Evolutionary conservation across 2,113 vertebrate species (phyloP), one percentile per base, ranked within the genome.

Genomic region (Ageneiosus marmoratus): DNA sequence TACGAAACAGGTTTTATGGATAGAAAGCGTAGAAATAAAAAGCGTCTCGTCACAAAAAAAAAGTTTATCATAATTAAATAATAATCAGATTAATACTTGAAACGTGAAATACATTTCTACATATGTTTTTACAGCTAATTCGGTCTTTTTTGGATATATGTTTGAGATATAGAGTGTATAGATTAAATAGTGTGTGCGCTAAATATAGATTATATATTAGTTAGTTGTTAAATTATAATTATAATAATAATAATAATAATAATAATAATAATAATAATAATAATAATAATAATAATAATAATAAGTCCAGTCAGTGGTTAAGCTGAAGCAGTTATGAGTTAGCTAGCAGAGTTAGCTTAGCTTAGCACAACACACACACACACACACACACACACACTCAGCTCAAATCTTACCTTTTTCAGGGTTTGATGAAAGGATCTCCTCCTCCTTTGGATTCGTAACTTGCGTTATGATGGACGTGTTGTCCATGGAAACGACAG

Each of bases 381-480:
- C n/a, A 15, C 44, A 27, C 6, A 22, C 16, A 11, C 29, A 34
- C 74, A 34, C 18, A 56, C 74, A 55, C 5, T 81, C 37, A 78
- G 41, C 12, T 34, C 44, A 63, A 50, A 73, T 4, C 96, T 97
- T 92, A 99, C 97, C 97, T 95, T 99, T 99, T 88, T 98, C 97
- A 88, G 96, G 93, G 88, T 95, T 94, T 90, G 91, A 94, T 74
- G 93, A 95, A 85, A 97, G 94, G 89, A 96, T 94, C 93, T 97
- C 97, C 93, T 99, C 97, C 95, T 99, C 97, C 95, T 98, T 98
- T 78, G 97, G 96, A 94, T 98, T 98, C 91, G 96, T 96, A 94
- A 98, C 96, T 93, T 99, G 97, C 92, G 97, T 98, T 95, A 98
- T 98, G 91, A 98, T 97, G 94, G 97, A 97, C 94, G 96, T 97